These are phyloP conservation scores for Delichon dasypus DNA, from an alignment of 2,797 vertebrate species.

Conservation along the genomic window DNA sequence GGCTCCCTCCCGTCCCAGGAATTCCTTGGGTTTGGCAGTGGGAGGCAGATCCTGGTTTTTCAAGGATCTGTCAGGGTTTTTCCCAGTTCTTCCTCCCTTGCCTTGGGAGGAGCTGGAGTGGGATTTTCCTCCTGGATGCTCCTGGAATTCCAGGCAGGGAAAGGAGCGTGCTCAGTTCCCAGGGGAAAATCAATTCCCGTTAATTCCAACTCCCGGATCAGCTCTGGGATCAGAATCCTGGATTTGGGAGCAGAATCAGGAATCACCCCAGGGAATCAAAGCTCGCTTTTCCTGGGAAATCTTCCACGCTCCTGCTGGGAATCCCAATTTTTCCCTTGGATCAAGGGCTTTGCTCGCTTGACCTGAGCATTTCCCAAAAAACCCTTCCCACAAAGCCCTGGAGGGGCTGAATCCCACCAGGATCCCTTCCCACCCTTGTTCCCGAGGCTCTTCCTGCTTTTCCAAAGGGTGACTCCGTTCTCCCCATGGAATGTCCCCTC, in stretches of 20 bases:
- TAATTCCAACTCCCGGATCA: no score
- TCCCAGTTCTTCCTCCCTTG: not conserved
- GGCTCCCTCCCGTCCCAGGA: not conserved
- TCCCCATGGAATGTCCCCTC: not conserved
- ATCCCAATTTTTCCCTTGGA: not conserved
- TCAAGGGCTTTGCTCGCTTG: not conserved
- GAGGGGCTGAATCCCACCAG: not conserved
- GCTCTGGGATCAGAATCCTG: not conserved
- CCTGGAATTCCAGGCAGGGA: not conserved
- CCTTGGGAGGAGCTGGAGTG: not conserved
- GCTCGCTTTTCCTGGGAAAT: not conserved
- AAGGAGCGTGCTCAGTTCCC: accelerated
- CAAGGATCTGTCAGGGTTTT: not conserved
- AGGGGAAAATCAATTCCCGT: not conserved
- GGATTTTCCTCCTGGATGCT: not conserved
- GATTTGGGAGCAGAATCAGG: not conserved
- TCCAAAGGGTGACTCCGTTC: not conserved
- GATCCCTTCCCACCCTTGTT: not conserved
- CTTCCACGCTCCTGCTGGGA: not conserved
- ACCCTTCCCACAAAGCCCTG: not conserved
- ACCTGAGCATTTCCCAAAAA: not conserved
- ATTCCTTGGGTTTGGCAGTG: not conserved
- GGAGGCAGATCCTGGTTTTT: not conserved
- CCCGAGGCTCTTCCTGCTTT: not conserved
- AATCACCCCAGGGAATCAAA: not conserved